Evolutionary conservation across 2,888 invertebrate genomes (phyloP).

Genomic region (Nycteola revayana): DNA sequence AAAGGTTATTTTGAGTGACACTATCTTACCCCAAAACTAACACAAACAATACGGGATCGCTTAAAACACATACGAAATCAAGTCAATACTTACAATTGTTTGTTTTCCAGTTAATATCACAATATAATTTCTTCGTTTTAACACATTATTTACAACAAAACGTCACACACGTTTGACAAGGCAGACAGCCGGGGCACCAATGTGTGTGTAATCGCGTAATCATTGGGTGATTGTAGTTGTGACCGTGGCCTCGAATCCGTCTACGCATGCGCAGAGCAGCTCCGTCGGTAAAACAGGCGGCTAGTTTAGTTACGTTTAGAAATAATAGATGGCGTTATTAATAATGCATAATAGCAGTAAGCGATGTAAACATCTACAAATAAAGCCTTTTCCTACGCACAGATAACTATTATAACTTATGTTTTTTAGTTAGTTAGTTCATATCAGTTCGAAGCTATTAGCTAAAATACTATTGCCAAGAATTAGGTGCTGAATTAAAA

Average conservation of each 20-base stretch:
- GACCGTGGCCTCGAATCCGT: slow-evolving; percentile 63
- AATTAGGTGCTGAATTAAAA: no score
- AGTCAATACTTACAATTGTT: slow-evolving; percentile 51
- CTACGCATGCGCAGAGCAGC: slow-evolving; percentile 60
- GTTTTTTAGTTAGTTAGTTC: no score
- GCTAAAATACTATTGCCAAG: no score
- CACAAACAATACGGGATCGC: neutral
- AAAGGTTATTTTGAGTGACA: slow-evolving; percentile 34
- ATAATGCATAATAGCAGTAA: no score
- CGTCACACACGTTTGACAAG: slow-evolving; percentile 58
- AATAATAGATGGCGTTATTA: slow-evolving; percentile 51
- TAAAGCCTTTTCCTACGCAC: no score
- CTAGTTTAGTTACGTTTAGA: slow-evolving; percentile 6
- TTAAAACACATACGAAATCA: slow-evolving; percentile 8
- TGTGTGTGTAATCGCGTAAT: slow-evolving; percentile 47
- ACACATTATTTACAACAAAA: slow-evolving; percentile 52
- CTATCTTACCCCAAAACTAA: slow-evolving; percentile 14
- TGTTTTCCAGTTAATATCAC: slow-evolving; percentile 37
- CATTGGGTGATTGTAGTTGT: slow-evolving; percentile 47
- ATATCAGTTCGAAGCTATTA: no score
- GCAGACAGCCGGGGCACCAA: slow-evolving; percentile 41
- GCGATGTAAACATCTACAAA: no score
- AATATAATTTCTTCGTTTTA: slow-evolving; percentile 40
- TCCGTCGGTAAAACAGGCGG: slow-evolving; percentile 53
- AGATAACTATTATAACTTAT: no score